Conservation (phyloP, 1,140 invertebrate genomes). For the Triops cancriformis region DNA sequence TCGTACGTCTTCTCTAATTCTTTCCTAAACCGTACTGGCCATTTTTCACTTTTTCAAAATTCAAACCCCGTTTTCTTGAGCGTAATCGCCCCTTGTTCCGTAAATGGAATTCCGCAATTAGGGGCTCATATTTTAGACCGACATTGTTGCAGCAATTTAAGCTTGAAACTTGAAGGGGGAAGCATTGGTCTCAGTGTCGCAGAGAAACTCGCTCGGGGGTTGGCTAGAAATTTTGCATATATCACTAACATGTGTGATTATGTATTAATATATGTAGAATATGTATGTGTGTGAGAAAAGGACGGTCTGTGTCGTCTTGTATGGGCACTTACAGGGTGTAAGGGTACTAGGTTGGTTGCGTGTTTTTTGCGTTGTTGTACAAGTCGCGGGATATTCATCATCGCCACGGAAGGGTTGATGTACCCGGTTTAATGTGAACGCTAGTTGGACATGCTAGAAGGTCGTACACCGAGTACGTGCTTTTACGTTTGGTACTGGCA, state of each 20-base stretch:
- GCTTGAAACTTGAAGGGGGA: too few relatives aligned
- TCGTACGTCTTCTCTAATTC: too few relatives aligned
- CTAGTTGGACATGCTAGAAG: neutral
- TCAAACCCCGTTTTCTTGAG: neutral
- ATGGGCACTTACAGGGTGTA: neutral
- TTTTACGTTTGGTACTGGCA: neutral
- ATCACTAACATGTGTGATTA: neutral
- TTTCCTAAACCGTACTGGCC: neutral
- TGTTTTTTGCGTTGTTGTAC: neutral
- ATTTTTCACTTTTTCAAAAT: constrained; percentile 10
- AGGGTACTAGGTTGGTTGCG: neutral
- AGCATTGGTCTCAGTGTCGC: neutral
- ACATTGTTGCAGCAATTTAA: neutral
- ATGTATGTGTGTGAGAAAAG: neutral
- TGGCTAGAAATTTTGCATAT: neutral
- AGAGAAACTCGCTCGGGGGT: neutral
- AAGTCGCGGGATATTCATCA: neutral
- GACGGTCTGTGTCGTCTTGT: neutral
- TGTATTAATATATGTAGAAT: too few relatives aligned
- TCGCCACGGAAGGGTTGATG: neutral
- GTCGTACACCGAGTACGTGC: neutral
- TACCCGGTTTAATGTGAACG: neutral
- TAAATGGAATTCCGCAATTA: neutral
- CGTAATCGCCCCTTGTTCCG: neutral
- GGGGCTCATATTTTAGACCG: neutral